Evolutionary conservation across 2,797 vertebrate species (phyloP), one percentile per base, ranked within the genome.

Genomic region (Zalophus californianus): DNA sequence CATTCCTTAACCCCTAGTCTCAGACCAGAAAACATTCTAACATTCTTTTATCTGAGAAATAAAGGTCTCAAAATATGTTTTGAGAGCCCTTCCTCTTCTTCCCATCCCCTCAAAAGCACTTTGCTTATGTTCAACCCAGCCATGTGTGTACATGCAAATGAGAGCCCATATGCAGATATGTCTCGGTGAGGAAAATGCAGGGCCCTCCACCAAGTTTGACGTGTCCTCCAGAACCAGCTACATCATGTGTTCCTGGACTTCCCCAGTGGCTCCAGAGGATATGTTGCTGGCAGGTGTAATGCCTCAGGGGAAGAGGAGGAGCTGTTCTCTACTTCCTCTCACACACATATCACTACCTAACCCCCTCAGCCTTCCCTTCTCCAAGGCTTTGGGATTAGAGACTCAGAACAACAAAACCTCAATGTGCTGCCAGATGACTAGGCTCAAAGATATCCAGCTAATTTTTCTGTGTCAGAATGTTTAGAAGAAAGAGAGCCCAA

Each of bases 381-480:
- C 78, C 23, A 93, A 88, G 41, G 82, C 21, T 80, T 95, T 84
- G 70, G 27, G 41, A 75, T 29, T 94, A 41, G 21, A 35, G 20
- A 20, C 14, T 90, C 56, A 84, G 52, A 58, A 44, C 48, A 94
- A 72, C 64, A 94, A 90, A 92, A 64, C 23, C 27, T 78, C 73
- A 82, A 60, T 92, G n/a, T 82, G 29, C 41, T 78, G 10, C 25
- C 32, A 64, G 7, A 50, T 97, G 32, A 94, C 21, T 79, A 38
- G 29, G 1, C 80, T 27, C 44, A 41, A 91, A 95, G 29, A 70
- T 64, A 44, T 38, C 21, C 58, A 87, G 35, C 21, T 41, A 79
- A 93, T 75, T 96, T 91, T 89, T 62, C 44, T 89, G 56, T 75
- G 66, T 95, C 50, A 94, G 41, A 96, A 90, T 80, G 21, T 50